A percentile compares a stretch with the other conserved stretches of the same genome.
Conservation (phyloP, 2,888 invertebrate genomes). For the Pecten maximus region DNA sequence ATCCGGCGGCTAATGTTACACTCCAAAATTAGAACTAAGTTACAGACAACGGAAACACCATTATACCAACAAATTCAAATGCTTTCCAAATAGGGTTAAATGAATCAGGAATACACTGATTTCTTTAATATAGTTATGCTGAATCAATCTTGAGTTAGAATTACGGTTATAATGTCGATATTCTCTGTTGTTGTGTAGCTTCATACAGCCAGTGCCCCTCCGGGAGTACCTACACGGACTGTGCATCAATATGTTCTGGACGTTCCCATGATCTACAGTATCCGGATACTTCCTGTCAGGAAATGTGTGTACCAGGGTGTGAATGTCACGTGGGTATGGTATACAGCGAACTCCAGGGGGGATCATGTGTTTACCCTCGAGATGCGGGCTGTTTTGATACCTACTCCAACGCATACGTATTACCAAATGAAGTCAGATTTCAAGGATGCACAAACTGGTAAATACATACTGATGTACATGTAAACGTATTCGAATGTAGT, state of each 20-base stretch:
- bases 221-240: slow-evolving; percentile 58
- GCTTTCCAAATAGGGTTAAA: too few species aligned
- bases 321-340: slow-evolving; percentile 52
- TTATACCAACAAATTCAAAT: too few species aligned
- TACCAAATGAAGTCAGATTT: slow-evolving; percentile 44
- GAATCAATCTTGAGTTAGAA: too few species aligned
- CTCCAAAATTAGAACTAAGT: too few species aligned
- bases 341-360: slow-evolving; percentile 42
- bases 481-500: background rate
- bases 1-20: too few species aligned
- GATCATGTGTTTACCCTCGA: slow-evolving; percentile 54
- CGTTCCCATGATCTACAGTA: slow-evolving; percentile 62
- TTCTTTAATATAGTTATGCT: too few species aligned
- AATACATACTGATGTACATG: background rate
- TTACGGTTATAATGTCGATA: too few species aligned
- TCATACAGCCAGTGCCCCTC: background rate
- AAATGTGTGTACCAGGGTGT: slow-evolving; percentile 60
- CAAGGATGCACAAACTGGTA: slow-evolving; percentile 60
- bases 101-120: too few species aligned
- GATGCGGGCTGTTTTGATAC: slow-evolving; percentile 60
- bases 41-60: too few species aligned
- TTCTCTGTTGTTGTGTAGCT: too few species aligned
- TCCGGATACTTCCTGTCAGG: slow-evolving; percentile 53
- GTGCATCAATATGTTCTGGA: slow-evolving; percentile 57
- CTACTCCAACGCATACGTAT: slow-evolving; percentile 44